phyloP scores from a whole-genome alignment of 2,113 vertebrate genomes.

The Corydoras sp. region DNA sequence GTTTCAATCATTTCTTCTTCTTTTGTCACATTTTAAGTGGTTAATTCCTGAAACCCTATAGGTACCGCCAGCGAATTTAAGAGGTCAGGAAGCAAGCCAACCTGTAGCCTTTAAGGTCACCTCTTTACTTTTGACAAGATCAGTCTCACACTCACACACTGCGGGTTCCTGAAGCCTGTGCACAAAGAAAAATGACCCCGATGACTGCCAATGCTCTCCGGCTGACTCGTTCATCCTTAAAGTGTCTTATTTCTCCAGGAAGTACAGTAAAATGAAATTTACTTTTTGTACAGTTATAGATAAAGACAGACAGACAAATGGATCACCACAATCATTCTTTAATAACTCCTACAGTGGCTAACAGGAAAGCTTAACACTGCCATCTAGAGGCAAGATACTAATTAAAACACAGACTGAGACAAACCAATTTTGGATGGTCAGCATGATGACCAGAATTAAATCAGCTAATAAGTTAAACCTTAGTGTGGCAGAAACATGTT shows the following conservation, averaged over 20 bases:
- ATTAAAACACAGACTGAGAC: neutral
- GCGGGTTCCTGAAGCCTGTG: conserved; percentile 19
- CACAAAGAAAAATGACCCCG: conserved; percentile 65
- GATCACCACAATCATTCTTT: conserved; percentile 69
- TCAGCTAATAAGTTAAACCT: no score
- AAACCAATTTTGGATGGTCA: conserved; percentile 29
- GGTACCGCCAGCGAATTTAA: conserved; percentile 43
- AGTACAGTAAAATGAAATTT: conserved; percentile 37
- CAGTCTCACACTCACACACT: conserved; percentile 23
- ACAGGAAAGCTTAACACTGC: conserved; percentile 63
- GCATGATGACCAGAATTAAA: no score
- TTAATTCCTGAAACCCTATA: conserved; percentile 55
- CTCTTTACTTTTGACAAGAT: conserved; percentile 41
- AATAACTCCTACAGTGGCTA: conserved; percentile 56
- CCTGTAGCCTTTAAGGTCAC: conserved; percentile 45
- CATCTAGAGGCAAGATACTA: conserved; percentile 61
- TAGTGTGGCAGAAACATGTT: no score
- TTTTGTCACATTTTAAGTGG: conserved; percentile 57
- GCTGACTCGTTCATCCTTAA: conserved; percentile 47
- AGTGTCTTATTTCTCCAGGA: conserved; percentile 26
- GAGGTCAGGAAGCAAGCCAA: conserved; percentile 51
- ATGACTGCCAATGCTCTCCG: conserved; percentile 55
- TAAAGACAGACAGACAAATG: conserved; percentile 68
- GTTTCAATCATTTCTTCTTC: conserved; percentile 68
- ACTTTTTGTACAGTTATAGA: conserved; percentile 54